Conservation (phyloP, 1,140 invertebrate genomes). For the Chelonus insularis region DNA sequence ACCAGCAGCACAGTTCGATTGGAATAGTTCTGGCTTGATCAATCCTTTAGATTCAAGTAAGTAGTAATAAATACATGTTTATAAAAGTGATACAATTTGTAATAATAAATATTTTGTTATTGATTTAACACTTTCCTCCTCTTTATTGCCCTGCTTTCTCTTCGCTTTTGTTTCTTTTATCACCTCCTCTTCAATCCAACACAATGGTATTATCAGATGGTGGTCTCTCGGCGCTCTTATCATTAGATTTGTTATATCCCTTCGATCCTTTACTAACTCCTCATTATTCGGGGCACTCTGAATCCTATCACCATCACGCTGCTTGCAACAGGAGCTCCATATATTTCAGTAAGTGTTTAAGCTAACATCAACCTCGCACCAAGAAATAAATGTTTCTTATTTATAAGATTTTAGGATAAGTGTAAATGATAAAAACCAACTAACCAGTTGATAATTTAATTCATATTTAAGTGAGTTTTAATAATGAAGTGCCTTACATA, state of each 20-base stretch:
- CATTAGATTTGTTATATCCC: slow-evolving; percentile 57
- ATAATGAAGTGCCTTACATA: too few relatives aligned
- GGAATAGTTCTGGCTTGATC: slow-evolving; percentile 66
- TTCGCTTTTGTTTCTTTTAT: slow-evolving; percentile 19
- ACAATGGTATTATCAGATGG: slow-evolving; percentile 42
- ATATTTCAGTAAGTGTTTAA: slow-evolving; percentile 55
- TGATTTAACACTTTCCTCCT: slow-evolving; percentile 27
- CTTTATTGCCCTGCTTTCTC: slow-evolving; percentile 17
- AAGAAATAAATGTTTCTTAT: background rate
- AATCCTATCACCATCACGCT: slow-evolving; percentile 58
- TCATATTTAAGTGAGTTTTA: too few relatives aligned
- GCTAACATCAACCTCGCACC: slow-evolving; percentile 21
- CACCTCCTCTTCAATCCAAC: slow-evolving; percentile 3
- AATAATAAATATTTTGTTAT: slow-evolving; percentile 34
- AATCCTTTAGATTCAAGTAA: slow-evolving; percentile 70
- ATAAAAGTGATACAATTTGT: slow-evolving; percentile 20
- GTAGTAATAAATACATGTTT: slow-evolving; percentile 43
- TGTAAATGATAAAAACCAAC: too few relatives aligned
- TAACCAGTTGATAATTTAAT: too few relatives aligned
- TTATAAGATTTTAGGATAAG: too few relatives aligned
- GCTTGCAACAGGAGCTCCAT: slow-evolving; percentile 56
- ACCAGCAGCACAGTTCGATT: slow-evolving; percentile 69
- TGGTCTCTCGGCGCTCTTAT: slow-evolving; percentile 58
- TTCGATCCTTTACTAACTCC: slow-evolving; percentile 59
- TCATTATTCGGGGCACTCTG: slow-evolving; percentile 56